Conservation (phyloP, 2,797 vertebrate genomes). For the Eulemur rubriventer region DNA sequence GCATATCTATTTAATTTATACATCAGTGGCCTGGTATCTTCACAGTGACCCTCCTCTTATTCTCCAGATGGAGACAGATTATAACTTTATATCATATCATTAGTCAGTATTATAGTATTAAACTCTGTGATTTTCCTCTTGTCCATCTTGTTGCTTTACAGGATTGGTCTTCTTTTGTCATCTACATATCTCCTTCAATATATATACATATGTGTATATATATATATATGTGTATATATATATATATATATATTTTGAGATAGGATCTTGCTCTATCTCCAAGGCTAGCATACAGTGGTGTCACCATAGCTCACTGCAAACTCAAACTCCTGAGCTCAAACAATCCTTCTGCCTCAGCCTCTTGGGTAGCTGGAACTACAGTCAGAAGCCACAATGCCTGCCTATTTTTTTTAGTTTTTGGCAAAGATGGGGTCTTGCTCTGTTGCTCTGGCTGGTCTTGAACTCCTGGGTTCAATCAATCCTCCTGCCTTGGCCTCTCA, state of each 20-base stretch:
- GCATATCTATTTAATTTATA: neutral
- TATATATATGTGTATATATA: too few relatives aligned
- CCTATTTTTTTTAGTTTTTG: neutral
- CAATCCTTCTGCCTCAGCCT: neutral
- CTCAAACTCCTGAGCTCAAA: neutral
- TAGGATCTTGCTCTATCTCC: neutral
- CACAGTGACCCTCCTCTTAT: neutral
- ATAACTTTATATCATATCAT: neutral
- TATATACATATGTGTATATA: too few relatives aligned
- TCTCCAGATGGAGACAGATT: neutral
- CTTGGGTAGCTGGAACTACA: neutral
- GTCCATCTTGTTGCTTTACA: neutral
- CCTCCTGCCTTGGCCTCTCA: neutral
- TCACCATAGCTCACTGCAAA: neutral
- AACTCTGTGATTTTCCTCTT: neutral
- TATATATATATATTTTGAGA: neutral
- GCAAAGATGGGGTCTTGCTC: neutral
- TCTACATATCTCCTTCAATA: neutral
- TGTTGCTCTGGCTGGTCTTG: neutral
- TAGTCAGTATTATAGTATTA: neutral
- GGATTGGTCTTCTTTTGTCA: neutral
- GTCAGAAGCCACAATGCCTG: neutral
- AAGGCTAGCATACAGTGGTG: neutral
- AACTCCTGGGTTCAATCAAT: neutral
- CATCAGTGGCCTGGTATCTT: neutral